Conservation (phyloP, 2,113 vertebrate genomes). For the Ondatra zibethicus region DNA sequence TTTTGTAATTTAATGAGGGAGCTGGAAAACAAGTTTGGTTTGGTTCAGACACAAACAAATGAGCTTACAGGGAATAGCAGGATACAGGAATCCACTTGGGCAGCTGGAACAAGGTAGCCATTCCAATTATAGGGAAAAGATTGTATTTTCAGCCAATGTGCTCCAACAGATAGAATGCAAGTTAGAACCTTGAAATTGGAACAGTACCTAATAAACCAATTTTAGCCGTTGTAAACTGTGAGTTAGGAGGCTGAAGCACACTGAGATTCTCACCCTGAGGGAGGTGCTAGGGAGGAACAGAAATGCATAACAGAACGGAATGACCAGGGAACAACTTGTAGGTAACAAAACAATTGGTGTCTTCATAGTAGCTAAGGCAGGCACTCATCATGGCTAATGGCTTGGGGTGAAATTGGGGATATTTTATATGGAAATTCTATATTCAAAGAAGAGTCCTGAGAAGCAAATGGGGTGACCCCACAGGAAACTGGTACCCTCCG, state of each 20-base stretch:
- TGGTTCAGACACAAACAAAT: background rate
- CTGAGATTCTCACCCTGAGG: background rate
- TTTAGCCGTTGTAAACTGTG: background rate
- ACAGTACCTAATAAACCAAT: background rate
- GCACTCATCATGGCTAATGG: background rate
- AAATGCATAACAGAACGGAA: rapidly evolving
- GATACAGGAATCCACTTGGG: too few species aligned
- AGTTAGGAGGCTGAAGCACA: background rate
- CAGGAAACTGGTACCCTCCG: rapidly evolving
- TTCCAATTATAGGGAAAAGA: background rate
- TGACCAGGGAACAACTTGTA: background rate
- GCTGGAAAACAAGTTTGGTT: background rate
- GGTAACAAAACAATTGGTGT: background rate
- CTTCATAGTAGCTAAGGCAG: background rate
- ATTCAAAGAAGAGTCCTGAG: background rate
- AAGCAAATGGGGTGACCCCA: background rate
- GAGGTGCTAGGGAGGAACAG: background rate
- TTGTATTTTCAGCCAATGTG: background rate
- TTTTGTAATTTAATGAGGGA: background rate
- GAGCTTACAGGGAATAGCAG: background rate
- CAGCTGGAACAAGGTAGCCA: background rate
- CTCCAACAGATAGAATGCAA: background rate
- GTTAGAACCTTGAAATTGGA: background rate
- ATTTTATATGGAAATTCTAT: background rate
- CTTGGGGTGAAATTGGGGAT: too few species aligned